A percentile compares a stretch with the other conserved stretches of the same genome.
Conservation (phyloP, 2,888 invertebrate genomes). For the Zeuzera pyrina region DNA sequence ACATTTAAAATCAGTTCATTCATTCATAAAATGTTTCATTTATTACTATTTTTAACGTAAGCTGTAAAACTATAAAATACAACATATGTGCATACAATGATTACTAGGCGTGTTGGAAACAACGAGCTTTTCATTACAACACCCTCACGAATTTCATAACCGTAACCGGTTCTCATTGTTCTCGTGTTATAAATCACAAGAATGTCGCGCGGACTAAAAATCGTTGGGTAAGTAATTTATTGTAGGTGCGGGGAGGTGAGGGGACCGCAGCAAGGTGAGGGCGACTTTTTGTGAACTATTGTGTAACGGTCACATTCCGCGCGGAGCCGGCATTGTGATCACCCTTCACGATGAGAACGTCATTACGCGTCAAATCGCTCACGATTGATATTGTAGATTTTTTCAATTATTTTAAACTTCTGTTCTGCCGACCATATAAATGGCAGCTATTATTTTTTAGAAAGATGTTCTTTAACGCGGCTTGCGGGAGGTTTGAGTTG, state of each 20-base stretch:
- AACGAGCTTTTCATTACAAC: conserved; percentile 39
- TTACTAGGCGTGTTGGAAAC: conserved; percentile 39
- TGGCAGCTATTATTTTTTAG: no score
- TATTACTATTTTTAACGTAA: no score
- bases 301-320: conserved; percentile 34
- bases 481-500: no score
- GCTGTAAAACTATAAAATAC: no score
- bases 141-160: conserved; percentile 48
- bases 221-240: conserved; percentile 56
- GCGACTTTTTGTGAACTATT: conserved; percentile 40
- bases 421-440: no score
- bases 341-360: conserved; percentile 22
- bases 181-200: conserved; percentile 56
- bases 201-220: conserved; percentile 62
- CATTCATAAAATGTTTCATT: no score
- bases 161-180: conserved; percentile 59
- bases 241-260: conserved; percentile 21
- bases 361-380: conserved; percentile 17
- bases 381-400: conserved; percentile 10
- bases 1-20: no score
- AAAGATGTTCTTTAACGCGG: no score
- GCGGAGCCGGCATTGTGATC: conserved; percentile 24
- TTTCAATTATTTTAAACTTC: no score
- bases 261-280: conserved; percentile 35
- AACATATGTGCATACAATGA: conserved; percentile 39